Conservation (phyloP, 2,797 vertebrate species). For the Paratrypauchen microcephalus region DNA sequence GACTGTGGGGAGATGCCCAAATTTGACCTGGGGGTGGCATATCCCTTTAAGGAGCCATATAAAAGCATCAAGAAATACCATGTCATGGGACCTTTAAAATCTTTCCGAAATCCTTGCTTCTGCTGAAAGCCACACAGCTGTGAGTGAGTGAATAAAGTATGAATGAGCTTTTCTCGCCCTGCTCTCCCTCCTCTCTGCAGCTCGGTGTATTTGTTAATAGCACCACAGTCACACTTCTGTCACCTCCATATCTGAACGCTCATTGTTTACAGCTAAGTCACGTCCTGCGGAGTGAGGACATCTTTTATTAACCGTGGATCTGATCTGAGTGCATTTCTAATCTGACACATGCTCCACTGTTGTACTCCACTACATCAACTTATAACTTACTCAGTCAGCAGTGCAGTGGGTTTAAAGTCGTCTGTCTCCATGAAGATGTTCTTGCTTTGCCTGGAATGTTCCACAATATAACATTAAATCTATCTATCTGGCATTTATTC, state of each 20-base stretch:
- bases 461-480: too few relatives aligned
- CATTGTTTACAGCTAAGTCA: constrained; percentile 60
- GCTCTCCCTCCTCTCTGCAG: neutral
- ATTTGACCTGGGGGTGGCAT: too few relatives aligned
- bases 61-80: too few relatives aligned
- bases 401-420: too few relatives aligned
- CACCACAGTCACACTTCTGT: constrained; percentile 7
- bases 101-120: neutral
- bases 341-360: constrained; percentile 10
- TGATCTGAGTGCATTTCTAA: constrained; percentile 5
- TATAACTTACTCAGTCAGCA: neutral
- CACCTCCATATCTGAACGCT: constrained; percentile 59
- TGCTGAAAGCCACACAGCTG: neutral
- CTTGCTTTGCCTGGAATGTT: too few relatives aligned
- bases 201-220: constrained; percentile 20
- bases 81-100: too few relatives aligned
- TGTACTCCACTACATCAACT: constrained; percentile 12
- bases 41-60: too few relatives aligned
- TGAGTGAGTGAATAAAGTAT: constrained; percentile 35
- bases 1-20: too few relatives aligned
- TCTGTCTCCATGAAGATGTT: too few relatives aligned
- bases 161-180: constrained; percentile 35
- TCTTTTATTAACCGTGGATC: constrained; percentile 45
- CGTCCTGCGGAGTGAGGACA: constrained; percentile 39
- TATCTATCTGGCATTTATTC: too few relatives aligned